Conservation (phyloP, 2,888 invertebrate genomes). For the Nomada ferruginata region DNA sequence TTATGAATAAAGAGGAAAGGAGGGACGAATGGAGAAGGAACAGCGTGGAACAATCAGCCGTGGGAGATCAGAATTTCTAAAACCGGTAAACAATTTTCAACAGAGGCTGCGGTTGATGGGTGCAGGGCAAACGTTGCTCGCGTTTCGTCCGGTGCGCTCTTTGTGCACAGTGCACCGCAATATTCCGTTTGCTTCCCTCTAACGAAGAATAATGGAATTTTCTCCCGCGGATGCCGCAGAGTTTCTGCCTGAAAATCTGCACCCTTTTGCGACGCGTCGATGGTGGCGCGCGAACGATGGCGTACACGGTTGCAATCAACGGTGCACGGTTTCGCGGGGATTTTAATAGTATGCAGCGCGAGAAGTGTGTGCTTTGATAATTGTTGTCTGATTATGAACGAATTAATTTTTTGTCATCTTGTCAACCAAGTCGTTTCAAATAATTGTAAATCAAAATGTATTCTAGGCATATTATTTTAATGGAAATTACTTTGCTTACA, state of each 20-base stretch:
- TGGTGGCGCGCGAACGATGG: conserved; percentile 1
- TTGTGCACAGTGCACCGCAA: conserved; percentile 36
- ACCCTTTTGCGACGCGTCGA: conserved; percentile 44
- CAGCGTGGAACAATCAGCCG: conserved; percentile 12
- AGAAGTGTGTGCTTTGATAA: not conserved
- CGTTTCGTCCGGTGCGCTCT: conserved; percentile 30
- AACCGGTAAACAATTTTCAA: conserved; percentile 45
- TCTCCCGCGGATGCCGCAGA: conserved; percentile 30
- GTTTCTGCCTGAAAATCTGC: conserved; percentile 40
- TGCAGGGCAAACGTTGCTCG: conserved; percentile 39
- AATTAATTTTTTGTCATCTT: not conserved
- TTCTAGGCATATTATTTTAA: not conserved
- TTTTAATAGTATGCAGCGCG: conserved; percentile 14
- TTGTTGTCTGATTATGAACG: too few species aligned
- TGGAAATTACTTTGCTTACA: too few species aligned
- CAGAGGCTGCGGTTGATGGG: conserved; percentile 4
- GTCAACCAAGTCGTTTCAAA: too few species aligned
- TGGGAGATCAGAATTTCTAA: conserved; percentile 40
- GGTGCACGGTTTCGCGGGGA: not conserved
- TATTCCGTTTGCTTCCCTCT: conserved; percentile 57
- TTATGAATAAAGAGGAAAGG: not conserved
- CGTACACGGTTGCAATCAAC: conserved; percentile 15
- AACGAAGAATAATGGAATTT: conserved; percentile 64
- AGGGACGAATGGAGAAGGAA: not conserved
- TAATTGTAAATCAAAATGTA: not conserved